Base-by-base conservation (phyloP, 2,113 vertebrate genomes). In the Cyanistes caeruleus region DNA sequence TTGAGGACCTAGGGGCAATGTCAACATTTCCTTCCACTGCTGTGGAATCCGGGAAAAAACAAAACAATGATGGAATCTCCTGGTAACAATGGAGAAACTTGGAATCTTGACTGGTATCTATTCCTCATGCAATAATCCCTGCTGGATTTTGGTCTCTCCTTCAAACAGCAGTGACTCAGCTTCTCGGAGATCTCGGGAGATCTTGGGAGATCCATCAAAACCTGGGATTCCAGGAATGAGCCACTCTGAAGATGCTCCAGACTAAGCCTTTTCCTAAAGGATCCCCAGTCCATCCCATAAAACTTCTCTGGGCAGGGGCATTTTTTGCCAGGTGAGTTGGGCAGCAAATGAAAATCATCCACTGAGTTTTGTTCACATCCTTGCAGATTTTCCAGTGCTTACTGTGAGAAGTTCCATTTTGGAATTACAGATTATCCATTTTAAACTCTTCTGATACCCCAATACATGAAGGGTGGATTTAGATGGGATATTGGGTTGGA, bases 191-290 rank as follows among this genome's bases (percentile, higher is more conserved):
- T n/a, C n/a, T n/a, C n/a, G n/a, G n/a, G n/a, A n/a, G n/a, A n/a
- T n/a, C n/a, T n/a, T 7, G 6, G 37, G 8, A 16, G 4, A 28
- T 65, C 81, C 52, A 39, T 28, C 10, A 43, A 72, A 31, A 72
- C 20, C 16, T 52, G 33, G 46, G 28, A 39, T 39, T 24, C 41
- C 37, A 58, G 30, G 58, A 64, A 59, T 11, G 10, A 93, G 43
- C 22, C 19, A n/a, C 24, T 27, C 64, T 33, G 30, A 15, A 49
- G 43, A 7, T 30, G 21, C 4, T 44, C 62, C 48, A 72, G 49
- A 11, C 0, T 0, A 60, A 55, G 7, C 10, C 60, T 56, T 55
- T 43, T 51, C 56, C 56, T 28, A 11, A 52, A 28, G 23, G 55
- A 44, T 41, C 20, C 41, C 39, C 53, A 46, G 6, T 6, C 13